Base-by-base conservation (phyloP, 64 coral and sea anemone species). In the Trachythela sp. region DNA sequence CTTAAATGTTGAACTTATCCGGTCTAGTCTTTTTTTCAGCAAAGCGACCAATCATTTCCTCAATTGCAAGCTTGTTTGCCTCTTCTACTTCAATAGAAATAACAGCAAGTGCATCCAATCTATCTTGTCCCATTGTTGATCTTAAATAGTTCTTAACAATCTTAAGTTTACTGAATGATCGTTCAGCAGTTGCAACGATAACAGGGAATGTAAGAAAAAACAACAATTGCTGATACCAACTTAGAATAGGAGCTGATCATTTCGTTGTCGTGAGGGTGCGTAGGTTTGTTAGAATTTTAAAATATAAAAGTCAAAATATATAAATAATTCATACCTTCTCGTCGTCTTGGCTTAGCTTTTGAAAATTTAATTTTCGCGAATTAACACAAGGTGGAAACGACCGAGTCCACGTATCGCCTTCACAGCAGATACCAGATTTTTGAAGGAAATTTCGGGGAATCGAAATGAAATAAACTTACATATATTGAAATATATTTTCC, bases 141-240 rank as follows among this genome's bases (percentile, higher is more conserved):
- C 68, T 72, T 24, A 72, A 26, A 72, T 72, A 27, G 29, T 27
- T 72, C 68, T 72, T 72, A 72, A 72, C 33, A 31, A 72, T 72
- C 29, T 72, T 72, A 14, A 72, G 29, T 26, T 72, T 72, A 26
- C 68, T 31, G 68, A 72, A 72, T 35, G 68, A 72, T 26, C 68
- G 17, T 26, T 72, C 68, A 24, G 68, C 68, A 24, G 68, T 35
- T 24, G 68, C 68, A 72, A 72, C 68, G 17, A 26, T 72, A 24
- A 72, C 49, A 52, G 49, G 49, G 13, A 52, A 20, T 52, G 68
- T 35, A 22, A 10, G 29, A 72, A 72, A 35, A 14, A 72, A 35
- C n/a, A 72, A 72, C 33, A 35, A 72, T 72, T 72, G 68, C 68
- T 72, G 68, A 72, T 14, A 72, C 26, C 9, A 72, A 72, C 68